phyloP scores from a whole-genome alignment of 1,140 invertebrate species.

The Cecropterus lyciades region DNA sequence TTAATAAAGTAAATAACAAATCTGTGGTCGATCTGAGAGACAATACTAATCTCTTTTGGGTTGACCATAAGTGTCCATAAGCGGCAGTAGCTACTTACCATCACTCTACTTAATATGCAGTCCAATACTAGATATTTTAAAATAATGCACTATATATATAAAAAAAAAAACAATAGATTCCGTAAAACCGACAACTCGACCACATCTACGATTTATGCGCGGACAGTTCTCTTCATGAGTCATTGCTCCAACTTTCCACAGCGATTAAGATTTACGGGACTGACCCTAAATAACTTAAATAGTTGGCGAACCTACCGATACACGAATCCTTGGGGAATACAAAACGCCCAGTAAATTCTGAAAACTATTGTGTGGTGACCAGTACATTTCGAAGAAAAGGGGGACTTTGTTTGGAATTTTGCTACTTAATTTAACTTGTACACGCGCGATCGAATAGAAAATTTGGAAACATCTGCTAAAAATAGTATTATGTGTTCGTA shows the following conservation, averaged over 20 bases:
- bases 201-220: constrained; percentile 61
- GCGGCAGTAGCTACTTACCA: no score
- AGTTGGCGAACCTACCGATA: constrained; percentile 54
- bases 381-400: constrained; percentile 19
- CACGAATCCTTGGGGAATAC: constrained; percentile 16
- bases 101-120: no score
- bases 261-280: constrained; percentile 73
- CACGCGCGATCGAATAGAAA: constrained; percentile 10
- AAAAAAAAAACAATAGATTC: constrained; percentile 14
- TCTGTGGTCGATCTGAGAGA: no score
- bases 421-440: constrained; percentile 22
- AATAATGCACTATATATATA: not conserved
- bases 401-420: constrained; percentile 23
- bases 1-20: no score
- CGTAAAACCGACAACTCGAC: constrained; percentile 10
- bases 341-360: constrained; percentile 27
- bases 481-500: not conserved
- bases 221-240: constrained; percentile 59
- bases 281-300: constrained; percentile 69
- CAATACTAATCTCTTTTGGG: no score
- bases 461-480: not conserved
- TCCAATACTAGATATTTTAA: no score
- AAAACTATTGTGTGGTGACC: constrained; percentile 16
- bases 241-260: constrained; percentile 63
- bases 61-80: no score